A percentile compares a stretch with the other conserved stretches of the same genome.
phyloP scores from a whole-genome alignment of 1,140 invertebrate genomes.

The Panagrolaimus sp. region DNA sequence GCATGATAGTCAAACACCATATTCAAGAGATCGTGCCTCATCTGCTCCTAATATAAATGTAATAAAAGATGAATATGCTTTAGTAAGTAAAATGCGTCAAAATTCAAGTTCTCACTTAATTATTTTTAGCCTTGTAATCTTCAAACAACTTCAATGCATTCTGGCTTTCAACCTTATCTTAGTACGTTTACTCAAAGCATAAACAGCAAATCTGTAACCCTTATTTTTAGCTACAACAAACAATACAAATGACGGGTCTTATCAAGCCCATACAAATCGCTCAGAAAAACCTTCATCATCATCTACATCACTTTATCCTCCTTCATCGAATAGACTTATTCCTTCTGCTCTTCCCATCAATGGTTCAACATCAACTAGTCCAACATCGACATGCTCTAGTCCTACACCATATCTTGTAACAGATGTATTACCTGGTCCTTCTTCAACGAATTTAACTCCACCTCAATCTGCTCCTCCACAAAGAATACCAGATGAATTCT shows the following conservation, averaged over 20 bases:
- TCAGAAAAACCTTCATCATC: conserved; percentile 4
- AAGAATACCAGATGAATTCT: conserved; percentile 40
- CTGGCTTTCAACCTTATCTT: conserved; percentile 17
- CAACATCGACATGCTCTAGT: conserved; percentile 15
- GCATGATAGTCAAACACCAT: background rate
- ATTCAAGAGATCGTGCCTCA: conserved; percentile 35
- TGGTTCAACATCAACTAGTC: conserved; percentile 21
- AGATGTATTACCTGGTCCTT: conserved; percentile 14
- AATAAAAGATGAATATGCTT: conserved; percentile 34
- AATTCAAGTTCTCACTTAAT: background rate
- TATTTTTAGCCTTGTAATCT: background rate
- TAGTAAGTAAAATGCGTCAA: too few relatives aligned
- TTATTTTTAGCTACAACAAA: too few relatives aligned
- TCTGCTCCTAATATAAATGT: conserved; percentile 45
- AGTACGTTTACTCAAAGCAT: background rate
- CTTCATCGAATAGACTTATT: background rate
- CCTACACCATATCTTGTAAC: conserved; percentile 17
- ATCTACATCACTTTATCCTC: conserved; percentile 3
- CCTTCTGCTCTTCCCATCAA: background rate
- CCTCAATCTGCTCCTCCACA: conserved; percentile 54
- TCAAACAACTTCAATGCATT: conserved; percentile 10
- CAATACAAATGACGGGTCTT: background rate
- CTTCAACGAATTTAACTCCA: conserved; percentile 27
- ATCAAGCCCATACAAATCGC: background rate
- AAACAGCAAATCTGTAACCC: too few relatives aligned